Percentiles rank a stretch among this genome's conserved stretches.
phyloP scores from a whole-genome alignment of 1,140 invertebrate genomes.

The Orchestia grillus region DNA sequence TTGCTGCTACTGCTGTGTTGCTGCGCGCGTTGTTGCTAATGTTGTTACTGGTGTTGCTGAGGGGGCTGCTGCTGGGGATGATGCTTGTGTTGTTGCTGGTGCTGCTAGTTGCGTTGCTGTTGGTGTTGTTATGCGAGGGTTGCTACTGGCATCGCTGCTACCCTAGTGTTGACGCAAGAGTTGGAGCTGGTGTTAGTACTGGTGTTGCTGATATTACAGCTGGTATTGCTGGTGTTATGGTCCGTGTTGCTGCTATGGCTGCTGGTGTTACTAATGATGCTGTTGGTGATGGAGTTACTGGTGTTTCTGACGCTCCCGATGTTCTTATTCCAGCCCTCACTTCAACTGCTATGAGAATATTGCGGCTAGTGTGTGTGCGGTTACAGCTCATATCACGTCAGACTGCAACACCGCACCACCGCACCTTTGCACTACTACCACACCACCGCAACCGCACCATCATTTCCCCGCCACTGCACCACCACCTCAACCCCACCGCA shows the following conservation, averaged over 20 bases:
- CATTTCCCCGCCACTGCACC: no score
- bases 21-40: no score
- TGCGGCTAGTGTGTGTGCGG: background rate
- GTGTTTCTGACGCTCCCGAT: background rate
- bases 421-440: background rate
- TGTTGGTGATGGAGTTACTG: background rate
- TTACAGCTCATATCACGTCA: background rate
- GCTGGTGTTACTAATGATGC: background rate
- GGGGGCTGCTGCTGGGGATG: no score
- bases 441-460: no score
- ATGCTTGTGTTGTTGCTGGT: no score
- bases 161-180: no score
- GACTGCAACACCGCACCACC: background rate
- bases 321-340: background rate
- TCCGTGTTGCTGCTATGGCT: background rate
- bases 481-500: no score
- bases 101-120: no score
- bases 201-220: background rate
- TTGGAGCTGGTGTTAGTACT: background rate
- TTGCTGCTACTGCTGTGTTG: no score
- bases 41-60: no score
- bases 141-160: no score
- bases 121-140: no score
- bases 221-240: background rate
- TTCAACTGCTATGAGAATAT: background rate